These are phyloP conservation scores for Montipora sp. DNA, from an alignment of 64 coral and sea anemone species.

Conservation along the genomic window DNA sequence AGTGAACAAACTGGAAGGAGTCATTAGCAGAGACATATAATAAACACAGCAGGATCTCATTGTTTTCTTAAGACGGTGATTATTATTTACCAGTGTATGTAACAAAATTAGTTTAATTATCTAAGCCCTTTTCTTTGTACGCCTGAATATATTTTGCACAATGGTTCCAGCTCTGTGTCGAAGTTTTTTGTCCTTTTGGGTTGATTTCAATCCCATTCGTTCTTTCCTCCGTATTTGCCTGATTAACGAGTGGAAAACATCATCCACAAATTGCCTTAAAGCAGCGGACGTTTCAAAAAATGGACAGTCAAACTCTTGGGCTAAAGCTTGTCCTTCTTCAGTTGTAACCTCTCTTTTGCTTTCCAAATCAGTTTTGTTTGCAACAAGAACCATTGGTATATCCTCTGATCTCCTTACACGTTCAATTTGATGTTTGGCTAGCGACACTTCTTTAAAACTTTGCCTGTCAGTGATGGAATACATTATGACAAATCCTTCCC, in stretches of 20 bases:
- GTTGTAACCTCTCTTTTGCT: slow-evolving; percentile 80
- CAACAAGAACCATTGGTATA: slow-evolving; percentile 78
- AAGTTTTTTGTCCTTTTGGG: slow-evolving; percentile 32
- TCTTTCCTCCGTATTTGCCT: slow-evolving; percentile 78
- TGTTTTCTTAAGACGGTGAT: not conserved
- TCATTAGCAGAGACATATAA: too few relatives aligned
- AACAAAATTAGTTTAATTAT: not conserved
- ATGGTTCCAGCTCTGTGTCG: slow-evolving; percentile 30
- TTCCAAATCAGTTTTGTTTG: slow-evolving; percentile 82
- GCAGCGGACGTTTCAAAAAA: slow-evolving; percentile 87
- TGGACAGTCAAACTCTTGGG: slow-evolving; percentile 73
- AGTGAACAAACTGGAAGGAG: too few relatives aligned
- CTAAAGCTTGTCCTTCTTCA: slow-evolving; percentile 79
- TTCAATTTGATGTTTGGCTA: slow-evolving; percentile 77
- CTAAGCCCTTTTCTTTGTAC: slow-evolving; percentile 24
- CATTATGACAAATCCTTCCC: slow-evolving; percentile 79
- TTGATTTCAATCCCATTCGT: slow-evolving; percentile 38
- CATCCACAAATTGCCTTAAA: slow-evolving; percentile 76
- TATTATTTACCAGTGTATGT: not conserved
- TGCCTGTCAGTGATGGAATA: slow-evolving; percentile 82
- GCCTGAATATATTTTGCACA: slow-evolving; percentile 39
- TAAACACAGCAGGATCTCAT: too few relatives aligned
- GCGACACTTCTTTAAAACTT: slow-evolving; percentile 70
- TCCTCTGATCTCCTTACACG: slow-evolving; percentile 73
- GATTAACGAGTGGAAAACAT: slow-evolving; percentile 72